Evolutionary conservation across 92 coral and sea anemone genomes (phyloP).

Genomic region (Paragorgia papillata): DNA sequence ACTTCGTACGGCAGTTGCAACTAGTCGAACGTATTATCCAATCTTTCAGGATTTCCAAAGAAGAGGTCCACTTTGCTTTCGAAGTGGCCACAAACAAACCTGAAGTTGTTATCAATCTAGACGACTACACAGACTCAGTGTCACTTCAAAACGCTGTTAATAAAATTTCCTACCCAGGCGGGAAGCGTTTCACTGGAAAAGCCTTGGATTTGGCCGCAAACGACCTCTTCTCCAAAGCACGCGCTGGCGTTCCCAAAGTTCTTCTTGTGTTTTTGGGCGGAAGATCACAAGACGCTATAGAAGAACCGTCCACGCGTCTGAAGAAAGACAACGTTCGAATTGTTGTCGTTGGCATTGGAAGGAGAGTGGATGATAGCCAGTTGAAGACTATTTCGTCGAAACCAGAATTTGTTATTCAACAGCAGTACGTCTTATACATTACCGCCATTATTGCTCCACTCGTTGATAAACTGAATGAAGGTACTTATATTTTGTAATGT

Average conservation of each 20-base stretch:
- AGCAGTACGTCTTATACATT: not conserved
- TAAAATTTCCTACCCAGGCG: slow-evolving; percentile 57
- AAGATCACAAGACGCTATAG: slow-evolving; percentile 51
- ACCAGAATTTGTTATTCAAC: slow-evolving; percentile 43
- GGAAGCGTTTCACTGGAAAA: slow-evolving; percentile 70
- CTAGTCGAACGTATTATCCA: slow-evolving; percentile 57
- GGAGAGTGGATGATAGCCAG: slow-evolving; percentile 46
- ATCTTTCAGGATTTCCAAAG: slow-evolving; percentile 66
- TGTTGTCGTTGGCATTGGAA: slow-evolving; percentile 65
- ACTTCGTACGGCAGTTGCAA: slow-evolving; percentile 53
- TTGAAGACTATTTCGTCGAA: slow-evolving; percentile 59
- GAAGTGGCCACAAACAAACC: slow-evolving; percentile 67
- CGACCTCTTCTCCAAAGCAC: slow-evolving; percentile 56
- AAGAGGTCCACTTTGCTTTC: slow-evolving; percentile 64
- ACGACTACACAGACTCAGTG: slow-evolving; percentile 56
- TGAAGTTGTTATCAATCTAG: slow-evolving; percentile 61
- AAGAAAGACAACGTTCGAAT: slow-evolving; percentile 52
- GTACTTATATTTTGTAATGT: not conserved
- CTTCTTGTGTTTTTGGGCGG: slow-evolving; percentile 66
- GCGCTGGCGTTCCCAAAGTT: slow-evolving; percentile 71
- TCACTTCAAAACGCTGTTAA: slow-evolving; percentile 56
- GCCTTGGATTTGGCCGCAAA: slow-evolving; percentile 59
- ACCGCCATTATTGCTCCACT: slow-evolving; percentile 35
- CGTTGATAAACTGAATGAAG: slow-evolving; percentile 36
- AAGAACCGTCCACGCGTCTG: slow-evolving; percentile 54